Conservation (phyloP, 1,140 invertebrate genomes). For the Chrysoperla carnea region DNA sequence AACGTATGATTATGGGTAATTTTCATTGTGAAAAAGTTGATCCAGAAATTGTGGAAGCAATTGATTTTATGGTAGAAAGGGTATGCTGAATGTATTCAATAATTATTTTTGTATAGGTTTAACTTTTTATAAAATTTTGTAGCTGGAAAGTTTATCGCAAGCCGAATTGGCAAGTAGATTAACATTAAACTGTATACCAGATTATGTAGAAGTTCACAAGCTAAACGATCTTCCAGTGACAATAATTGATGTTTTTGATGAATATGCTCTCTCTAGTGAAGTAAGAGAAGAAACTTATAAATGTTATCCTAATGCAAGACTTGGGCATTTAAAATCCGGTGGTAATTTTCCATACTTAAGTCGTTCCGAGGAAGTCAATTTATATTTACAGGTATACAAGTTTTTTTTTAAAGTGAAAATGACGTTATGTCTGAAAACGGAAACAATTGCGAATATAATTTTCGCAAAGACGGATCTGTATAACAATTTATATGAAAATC, state of each 20-base stretch:
- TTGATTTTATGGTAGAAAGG: slow-evolving; percentile 84
- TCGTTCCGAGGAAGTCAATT: slow-evolving; percentile 74
- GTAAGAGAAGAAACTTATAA: slow-evolving; percentile 73
- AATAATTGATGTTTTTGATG: slow-evolving; percentile 82
- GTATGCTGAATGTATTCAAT: slow-evolving; percentile 30
- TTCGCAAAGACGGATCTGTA: neutral
- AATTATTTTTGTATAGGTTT: slow-evolving; percentile 3
- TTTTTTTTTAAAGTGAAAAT: too few species aligned
- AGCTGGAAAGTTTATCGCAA: slow-evolving; percentile 71
- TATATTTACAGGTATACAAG: slow-evolving; percentile 63
- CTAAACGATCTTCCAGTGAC: slow-evolving; percentile 52
- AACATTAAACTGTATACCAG: slow-evolving; percentile 71
- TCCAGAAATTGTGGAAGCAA: slow-evolving; percentile 58
- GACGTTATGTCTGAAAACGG: too few species aligned
- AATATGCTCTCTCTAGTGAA: slow-evolving; percentile 59
- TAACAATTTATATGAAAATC: neutral
- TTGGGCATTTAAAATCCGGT: slow-evolving; percentile 74
- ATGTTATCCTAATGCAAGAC: slow-evolving; percentile 72
- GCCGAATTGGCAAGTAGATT: slow-evolving; percentile 70
- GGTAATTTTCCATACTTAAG: slow-evolving; percentile 88
- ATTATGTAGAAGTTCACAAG: slow-evolving; percentile 64
- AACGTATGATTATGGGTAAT: slow-evolving; percentile 83
- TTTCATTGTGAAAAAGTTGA: slow-evolving; percentile 56
- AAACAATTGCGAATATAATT: too few species aligned
- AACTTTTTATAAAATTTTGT: slow-evolving; percentile 11